These are phyloP conservation scores for Hybognathus amarus DNA, from an alignment of 2,797 vertebrate genomes.

Conservation along the genomic window DNA sequence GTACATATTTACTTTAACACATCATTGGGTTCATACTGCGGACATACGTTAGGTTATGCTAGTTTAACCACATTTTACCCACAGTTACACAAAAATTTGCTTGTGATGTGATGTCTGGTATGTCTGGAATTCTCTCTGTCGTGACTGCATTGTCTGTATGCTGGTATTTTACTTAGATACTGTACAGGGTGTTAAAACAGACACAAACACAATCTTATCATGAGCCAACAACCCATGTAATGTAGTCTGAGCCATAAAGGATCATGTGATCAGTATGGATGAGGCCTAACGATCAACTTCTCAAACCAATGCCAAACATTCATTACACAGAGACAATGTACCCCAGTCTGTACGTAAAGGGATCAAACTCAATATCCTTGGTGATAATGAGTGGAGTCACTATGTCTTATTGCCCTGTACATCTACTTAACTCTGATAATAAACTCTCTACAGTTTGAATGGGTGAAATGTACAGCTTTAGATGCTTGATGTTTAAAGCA, in stretches of 20 bases:
- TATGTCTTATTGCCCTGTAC: neutral
- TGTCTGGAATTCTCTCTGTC: conserved; percentile 42
- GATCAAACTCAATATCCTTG: conserved; percentile 3
- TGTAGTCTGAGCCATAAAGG: conserved; percentile 28
- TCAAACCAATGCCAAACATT: neutral
- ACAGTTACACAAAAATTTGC: conserved; percentile 13
- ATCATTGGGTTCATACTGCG: conserved; percentile 11
- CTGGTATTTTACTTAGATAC: conserved; percentile 26
- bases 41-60: neutral
- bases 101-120: conserved; percentile 32
- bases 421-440: conserved; percentile 33
- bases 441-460: conserved; percentile 27
- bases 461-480: conserved; percentile 21
- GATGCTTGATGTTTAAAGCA: conserved; percentile 23
- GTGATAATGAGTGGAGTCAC: conserved; percentile 27
- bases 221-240: neutral
- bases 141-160: conserved; percentile 2
- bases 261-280: conserved; percentile 25
- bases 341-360: neutral
- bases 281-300: neutral
- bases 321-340: neutral
- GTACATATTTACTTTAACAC: neutral
- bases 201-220: conserved; percentile 22
- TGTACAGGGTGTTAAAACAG: conserved; percentile 31
- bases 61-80: conserved; percentile 14